Percentiles rank a stretch among this genome's conserved stretches.
These are phyloP conservation scores for Pegoplata infirma DNA, from an alignment of 2,888 invertebrate species.

Conservation along the genomic window DNA sequence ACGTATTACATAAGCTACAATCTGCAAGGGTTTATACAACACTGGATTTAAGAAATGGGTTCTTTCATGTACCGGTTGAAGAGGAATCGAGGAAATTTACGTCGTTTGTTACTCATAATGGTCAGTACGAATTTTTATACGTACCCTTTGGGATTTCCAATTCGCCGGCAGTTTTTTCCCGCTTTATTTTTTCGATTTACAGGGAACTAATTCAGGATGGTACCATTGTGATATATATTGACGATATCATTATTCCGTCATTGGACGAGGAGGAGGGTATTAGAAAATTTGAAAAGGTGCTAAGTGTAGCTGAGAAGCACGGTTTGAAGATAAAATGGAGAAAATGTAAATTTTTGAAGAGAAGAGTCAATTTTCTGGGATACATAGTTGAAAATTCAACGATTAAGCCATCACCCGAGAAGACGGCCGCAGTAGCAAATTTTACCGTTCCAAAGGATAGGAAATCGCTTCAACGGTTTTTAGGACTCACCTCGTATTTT, in stretches of 20 bases:
- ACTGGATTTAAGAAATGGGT: conserved; percentile 9
- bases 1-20: conserved; percentile 33
- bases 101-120: conserved; percentile 46
- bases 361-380: conserved; percentile 21
- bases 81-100: conserved; percentile 45
- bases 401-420: conserved; percentile 48
- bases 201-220: conserved; percentile 1
- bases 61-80: conserved; percentile 8
- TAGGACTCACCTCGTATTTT: neutral
- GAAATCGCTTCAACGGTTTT: conserved; percentile 29
- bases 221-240: conserved; percentile 3
- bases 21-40: conserved; percentile 12
- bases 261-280: conserved; percentile 36
- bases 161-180: conserved; percentile 5
- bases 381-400: conserved; percentile 18
- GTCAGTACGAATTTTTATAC: conserved; percentile 50
- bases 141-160: conserved; percentile 50
- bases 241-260: conserved; percentile 49
- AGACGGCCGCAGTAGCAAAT: conserved; percentile 33
- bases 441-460: conserved; percentile 42
- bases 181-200: neutral
- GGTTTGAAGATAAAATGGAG: conserved; percentile 39
- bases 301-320: neutral
- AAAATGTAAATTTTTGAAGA: conserved; percentile 37
- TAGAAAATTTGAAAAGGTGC: neutral